Evolutionary conservation across 2,888 invertebrate species (phyloP), one percentile per base, ranked within the genome.

Genomic region (Podotricha telesiphe): DNA sequence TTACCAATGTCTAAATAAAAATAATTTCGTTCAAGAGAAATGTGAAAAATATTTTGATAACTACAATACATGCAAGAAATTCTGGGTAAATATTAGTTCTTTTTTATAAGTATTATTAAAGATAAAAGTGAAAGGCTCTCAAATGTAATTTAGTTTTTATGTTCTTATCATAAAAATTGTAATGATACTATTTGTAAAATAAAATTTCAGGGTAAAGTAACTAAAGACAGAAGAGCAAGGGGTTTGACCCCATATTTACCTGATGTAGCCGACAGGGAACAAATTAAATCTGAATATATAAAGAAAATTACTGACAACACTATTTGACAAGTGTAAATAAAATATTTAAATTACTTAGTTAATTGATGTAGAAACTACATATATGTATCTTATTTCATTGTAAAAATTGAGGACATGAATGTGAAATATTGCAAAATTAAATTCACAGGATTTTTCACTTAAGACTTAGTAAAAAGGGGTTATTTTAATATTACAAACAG

Each of bases 21-120:
- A 95, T 81, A 94, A 94, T 76, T 96, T 94, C 78, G 94, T 96
- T 74, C 93, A 94, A 64, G 93, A 94, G 0, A 94, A 94, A 79
- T 98, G 98, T 80, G 86, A 89, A 77, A 68, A 86, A 0, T 94
- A 95, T 82, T 97, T 97, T 80, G 94, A 94, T 47, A 98, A 98
- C 84, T 97, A 97, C 81, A 96, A 95, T 72, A 94, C 93, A 4
- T 98, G 97, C 84, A 96, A 95, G 84, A 94, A 94, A 72, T 97
- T 98, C 89, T 98, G 97, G 98, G 97, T 97, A 93, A 86, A 85
- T 67, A 67, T 51, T 47, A 51, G 11, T 40, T 20, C 65, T 22
- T 40, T 34, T 47, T 58, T 40, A 11, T 50, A 37, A 37, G 5
- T 1, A 37, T 37, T 37, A 37, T 37, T 28, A 5, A 2, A 28